A percentile compares a stretch with the other conserved stretches of the same genome.
Evolutionary conservation across 2,113 vertebrate species (phyloP).

Genomic region (Tenebrosternarchus preto): DNA sequence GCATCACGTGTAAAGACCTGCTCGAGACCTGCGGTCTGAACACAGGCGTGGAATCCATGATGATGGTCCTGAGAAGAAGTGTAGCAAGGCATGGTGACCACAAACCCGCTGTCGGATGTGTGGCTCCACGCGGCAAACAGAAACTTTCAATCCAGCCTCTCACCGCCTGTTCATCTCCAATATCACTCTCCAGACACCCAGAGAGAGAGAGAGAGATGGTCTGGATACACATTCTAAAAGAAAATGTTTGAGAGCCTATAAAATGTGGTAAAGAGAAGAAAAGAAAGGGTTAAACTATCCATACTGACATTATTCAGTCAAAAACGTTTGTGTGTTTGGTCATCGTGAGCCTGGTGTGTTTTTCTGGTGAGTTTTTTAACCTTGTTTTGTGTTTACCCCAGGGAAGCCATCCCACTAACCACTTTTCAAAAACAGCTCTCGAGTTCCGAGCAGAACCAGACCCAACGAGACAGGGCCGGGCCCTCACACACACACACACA

Average conservation of each 20-base stretch:
- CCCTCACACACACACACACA: not conserved
- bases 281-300: too few species aligned
- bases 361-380: slow-evolving; percentile 2
- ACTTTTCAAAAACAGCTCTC: not conserved
- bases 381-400: not conserved
- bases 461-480: not conserved
- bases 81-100: slow-evolving; percentile 19
- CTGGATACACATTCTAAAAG: too few species aligned
- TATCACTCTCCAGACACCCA: not conserved
- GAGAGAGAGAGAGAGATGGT: too few species aligned
- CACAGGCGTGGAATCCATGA: not conserved
- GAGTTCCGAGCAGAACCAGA: not conserved
- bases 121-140: slow-evolving; percentile 2
- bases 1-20: slow-evolving; percentile 22
- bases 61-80: not conserved
- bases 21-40: slow-evolving; percentile 30
- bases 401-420: slow-evolving; percentile 7
- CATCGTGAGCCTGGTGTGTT: not conserved
- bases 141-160: slow-evolving; percentile 30
- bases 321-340: not conserved
- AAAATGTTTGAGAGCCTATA: too few species aligned
- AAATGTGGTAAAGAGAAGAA: too few species aligned
- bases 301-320: too few species aligned
- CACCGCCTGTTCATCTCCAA: slow-evolving; percentile 18
- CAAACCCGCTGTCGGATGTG: slow-evolving; percentile 12